phyloP scores from a whole-genome alignment of 2,888 invertebrate genomes.

The Meiosimyza platycephala region DNA sequence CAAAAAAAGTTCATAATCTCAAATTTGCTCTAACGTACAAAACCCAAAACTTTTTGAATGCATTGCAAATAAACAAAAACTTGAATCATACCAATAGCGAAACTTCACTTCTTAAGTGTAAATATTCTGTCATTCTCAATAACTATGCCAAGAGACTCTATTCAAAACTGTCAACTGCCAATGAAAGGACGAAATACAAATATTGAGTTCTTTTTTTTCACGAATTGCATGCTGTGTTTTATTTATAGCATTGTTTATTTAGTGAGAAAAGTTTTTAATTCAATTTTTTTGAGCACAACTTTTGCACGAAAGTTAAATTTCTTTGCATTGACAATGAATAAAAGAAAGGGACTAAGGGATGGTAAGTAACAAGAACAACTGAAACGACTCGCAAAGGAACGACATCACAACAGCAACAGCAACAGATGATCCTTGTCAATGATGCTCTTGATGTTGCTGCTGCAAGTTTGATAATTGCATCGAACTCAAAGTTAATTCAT shows the following conservation, averaged over 20 bases:
- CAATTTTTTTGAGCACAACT: conserved; percentile 1
- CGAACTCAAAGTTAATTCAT: conserved; percentile 26
- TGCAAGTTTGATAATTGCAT: conserved; percentile 10
- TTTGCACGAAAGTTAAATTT: conserved; percentile 9
- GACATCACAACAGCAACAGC: not conserved
- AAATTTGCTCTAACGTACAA: no score
- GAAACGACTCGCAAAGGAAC: not conserved
- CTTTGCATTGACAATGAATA: not conserved
- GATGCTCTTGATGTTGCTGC: not conserved
- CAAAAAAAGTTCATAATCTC: no score
- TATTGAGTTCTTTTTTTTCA: not conserved
- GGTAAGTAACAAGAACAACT: not conserved
- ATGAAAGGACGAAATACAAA: not conserved
- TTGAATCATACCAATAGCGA: no score
- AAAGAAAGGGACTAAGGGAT: not conserved
- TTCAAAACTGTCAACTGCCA: no score
- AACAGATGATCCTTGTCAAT: conserved; percentile 3
- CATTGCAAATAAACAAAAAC: no score
- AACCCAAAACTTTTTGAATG: no score
- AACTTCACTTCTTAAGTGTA: no score
- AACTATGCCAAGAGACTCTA: no score
- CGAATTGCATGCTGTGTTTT: not conserved
- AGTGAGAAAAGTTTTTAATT: conserved; percentile 4
- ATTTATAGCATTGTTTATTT: conserved; percentile 6
- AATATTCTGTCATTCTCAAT: no score